These are phyloP conservation scores for Yponomeuta malinellus DNA, from an alignment of 2,888 invertebrate genomes.

Conservation along the genomic window DNA sequence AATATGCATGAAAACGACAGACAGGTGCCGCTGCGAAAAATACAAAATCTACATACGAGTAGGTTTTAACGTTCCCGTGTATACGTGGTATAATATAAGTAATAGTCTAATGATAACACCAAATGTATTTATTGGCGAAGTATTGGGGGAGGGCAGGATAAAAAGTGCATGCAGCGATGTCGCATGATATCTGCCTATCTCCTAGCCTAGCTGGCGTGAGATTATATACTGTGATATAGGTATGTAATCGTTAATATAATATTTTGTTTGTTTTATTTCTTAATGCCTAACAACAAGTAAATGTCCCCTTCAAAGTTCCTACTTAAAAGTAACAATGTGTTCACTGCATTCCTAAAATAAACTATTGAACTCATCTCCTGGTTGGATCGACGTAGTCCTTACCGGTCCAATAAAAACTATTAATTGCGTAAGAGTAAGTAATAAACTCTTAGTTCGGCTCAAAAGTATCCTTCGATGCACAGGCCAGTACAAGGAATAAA, in stretches of 20 bases:
- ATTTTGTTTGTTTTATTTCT: not conserved
- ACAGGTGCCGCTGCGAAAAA: not conserved
- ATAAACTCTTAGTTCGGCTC: slow-evolving; percentile 70
- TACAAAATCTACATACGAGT: not conserved
- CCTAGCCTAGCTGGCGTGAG: no score
- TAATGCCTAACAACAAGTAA: not conserved
- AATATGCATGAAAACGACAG: slow-evolving; percentile 9
- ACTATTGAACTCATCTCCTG: slow-evolving; percentile 38
- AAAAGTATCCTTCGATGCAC: slow-evolving; percentile 59
- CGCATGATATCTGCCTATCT: no score
- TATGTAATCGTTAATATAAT: not conserved
- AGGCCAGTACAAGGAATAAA: slow-evolving; percentile 59
- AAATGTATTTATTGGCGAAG: no score
- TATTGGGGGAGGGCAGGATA: no score
- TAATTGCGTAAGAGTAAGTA: slow-evolving; percentile 71
- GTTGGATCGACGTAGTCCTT: slow-evolving; percentile 49
- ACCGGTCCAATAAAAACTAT: slow-evolving; percentile 72
- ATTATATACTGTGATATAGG: no score
- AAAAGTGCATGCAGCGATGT: no score
- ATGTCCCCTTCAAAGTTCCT: not conserved
- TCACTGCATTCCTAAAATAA: slow-evolving; percentile 12
- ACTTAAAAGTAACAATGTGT: not conserved
- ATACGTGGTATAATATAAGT: no score
- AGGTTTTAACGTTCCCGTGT: not conserved
- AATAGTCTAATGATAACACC: no score